Base-by-base conservation (phyloP, 2,888 invertebrate species). In the Ophion ventricosus region DNA sequence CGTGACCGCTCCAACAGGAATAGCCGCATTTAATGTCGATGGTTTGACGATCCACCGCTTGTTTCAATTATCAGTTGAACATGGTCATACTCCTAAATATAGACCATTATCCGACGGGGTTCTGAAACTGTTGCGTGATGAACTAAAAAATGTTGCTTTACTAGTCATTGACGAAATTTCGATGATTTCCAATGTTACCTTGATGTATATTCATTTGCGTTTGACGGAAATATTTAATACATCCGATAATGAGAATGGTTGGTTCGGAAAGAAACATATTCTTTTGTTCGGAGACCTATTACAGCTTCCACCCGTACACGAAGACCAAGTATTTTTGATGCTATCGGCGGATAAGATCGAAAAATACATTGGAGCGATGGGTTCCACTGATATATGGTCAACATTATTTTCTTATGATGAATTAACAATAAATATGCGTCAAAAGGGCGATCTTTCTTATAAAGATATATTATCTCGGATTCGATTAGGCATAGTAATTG, bases 201-300 rank as follows among this genome's bases (percentile, higher is more conserved):
- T 35, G 35, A 35, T 35, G 35, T 35, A 35, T 8, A 35, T 35
- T 72, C 84, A 90, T 85, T 70, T 89, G 35, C 66, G 90, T 40
- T 80, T 90, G 26, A 61, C 84, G 8, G 90, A 89, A 86, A 88
- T 91, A 83, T 90, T 89, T 73, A 87, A 90, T 70, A 90, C 89
- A 7, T 69, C 67, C 40, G 88, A 90, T 43, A 64, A 69, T n/a
- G 74, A 87, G 10, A 79, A 90, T 88, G 90, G 89, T n/a, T 90
- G 89, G 89, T 91, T 91, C 83, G 91, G 90, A 7, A 85, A 86
- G 73, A 89, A 84, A 75, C 87, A 91, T 86, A 78, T 90, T 25
- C 69, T 91, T 70, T 64, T 91, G 1, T 88, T 91, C 72, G 90
- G 90, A 11, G 91, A 92, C 87, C 87, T 91, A 29, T 85, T 91